Percentiles rank a stretch among this genome's conserved stretches.
Evolutionary conservation across 2,888 invertebrate species (phyloP).

Genomic region (Thera britannica): DNA sequence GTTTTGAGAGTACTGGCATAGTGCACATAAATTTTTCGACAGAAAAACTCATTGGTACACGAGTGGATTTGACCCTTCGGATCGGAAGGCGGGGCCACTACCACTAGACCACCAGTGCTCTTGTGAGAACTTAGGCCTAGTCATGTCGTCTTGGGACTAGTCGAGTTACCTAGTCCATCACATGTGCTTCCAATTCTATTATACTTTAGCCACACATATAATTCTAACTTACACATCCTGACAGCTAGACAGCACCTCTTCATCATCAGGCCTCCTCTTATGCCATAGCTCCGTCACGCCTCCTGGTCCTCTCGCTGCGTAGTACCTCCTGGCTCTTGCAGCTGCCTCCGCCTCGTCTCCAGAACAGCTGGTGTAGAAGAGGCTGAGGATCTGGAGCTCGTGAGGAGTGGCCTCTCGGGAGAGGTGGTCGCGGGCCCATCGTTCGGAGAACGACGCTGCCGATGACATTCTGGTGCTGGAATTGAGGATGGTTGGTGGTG

Average conservation of each 20-base stretch:
- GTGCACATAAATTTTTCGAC: too few relatives aligned
- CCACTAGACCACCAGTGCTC: too few relatives aligned
- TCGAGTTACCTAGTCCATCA: too few relatives aligned
- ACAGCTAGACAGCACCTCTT: constrained; percentile 77
- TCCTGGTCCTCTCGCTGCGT: constrained; percentile 70
- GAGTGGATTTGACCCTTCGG: too few relatives aligned
- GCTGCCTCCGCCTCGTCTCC: constrained; percentile 69
- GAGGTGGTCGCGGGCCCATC: constrained; percentile 80
- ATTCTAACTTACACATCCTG: constrained; percentile 70
- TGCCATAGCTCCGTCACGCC: constrained; percentile 75
- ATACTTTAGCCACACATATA: too few relatives aligned
- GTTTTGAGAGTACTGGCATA: too few relatives aligned
- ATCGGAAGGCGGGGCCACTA: too few relatives aligned
- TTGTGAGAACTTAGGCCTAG: too few relatives aligned
- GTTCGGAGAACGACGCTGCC: constrained; percentile 81
- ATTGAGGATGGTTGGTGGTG: constrained; percentile 10
- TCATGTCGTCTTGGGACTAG: too few relatives aligned
- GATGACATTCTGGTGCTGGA: constrained; percentile 72
- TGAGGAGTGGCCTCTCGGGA: constrained; percentile 61
- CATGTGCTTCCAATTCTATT: too few relatives aligned
- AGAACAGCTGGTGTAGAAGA: constrained; percentile 66
- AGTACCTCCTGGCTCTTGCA: constrained; percentile 73
- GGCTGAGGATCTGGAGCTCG: constrained; percentile 64
- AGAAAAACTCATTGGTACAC: too few relatives aligned
- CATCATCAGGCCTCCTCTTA: constrained; percentile 73